These are phyloP conservation scores for Drosophila quinaria DNA, from an alignment of 2,888 invertebrate species.

Conservation along the genomic window DNA sequence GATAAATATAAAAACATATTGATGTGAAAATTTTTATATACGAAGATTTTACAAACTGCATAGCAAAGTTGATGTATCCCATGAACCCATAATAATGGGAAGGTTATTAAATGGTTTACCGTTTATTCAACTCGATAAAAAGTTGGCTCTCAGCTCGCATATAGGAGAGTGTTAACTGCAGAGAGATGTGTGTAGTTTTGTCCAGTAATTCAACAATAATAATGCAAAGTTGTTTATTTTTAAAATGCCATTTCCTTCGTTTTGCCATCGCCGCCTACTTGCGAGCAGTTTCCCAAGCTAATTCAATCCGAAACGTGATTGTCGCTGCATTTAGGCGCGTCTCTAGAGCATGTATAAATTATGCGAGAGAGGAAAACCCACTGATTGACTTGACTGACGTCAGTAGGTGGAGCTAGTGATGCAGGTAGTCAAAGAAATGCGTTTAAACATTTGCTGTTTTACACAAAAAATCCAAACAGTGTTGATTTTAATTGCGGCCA, in stretches of 20 bases:
- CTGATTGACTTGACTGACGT: conserved; percentile 61
- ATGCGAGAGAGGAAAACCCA: conserved; percentile 44
- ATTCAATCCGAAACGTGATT: neutral
- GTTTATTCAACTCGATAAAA: conserved; percentile 69
- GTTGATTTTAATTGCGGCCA: conserved; percentile 32
- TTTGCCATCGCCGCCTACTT: neutral
- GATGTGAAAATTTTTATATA: too few relatives aligned
- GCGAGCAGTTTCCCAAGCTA: neutral
- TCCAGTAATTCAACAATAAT: neutral
- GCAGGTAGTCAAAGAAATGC: conserved; percentile 44
- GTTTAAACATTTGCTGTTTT: conserved; percentile 40
- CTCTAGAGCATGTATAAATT: conserved; percentile 44
- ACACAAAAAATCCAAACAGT: conserved; percentile 36
- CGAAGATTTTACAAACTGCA: conserved; percentile 4
- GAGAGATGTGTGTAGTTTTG: neutral
- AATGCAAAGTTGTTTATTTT: neutral
- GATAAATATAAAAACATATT: too few relatives aligned
- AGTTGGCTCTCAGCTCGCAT: neutral
- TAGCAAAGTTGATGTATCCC: conserved; percentile 1
- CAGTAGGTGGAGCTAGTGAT: conserved; percentile 26
- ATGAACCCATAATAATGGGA: neutral
- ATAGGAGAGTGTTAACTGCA: neutral
- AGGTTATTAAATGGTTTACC: conserved; percentile 17
- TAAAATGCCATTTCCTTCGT: neutral
- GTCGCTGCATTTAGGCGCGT: conserved; percentile 17